Conservation (phyloP, 2,113 vertebrate genomes). For the Osmerus mordax region DNA sequence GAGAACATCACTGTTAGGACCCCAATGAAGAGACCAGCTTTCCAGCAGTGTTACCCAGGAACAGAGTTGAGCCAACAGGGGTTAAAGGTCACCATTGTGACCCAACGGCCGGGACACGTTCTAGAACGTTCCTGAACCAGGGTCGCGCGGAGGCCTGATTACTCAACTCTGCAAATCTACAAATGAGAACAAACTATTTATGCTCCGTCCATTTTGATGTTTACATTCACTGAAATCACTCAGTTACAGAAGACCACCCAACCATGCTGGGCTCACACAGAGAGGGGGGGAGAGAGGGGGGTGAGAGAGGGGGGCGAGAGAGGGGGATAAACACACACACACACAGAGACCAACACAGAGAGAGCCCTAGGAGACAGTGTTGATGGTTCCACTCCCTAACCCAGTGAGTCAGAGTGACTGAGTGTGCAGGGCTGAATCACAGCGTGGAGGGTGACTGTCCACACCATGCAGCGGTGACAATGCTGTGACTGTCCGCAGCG, state of each 20-base stretch:
- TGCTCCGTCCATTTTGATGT: slow-evolving; percentile 1
- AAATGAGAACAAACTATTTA: no score
- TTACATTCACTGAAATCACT: slow-evolving; percentile 33
- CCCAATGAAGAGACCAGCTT: slow-evolving; percentile 33
- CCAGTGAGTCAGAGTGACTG: slow-evolving; percentile 33
- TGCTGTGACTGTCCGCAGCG: no score
- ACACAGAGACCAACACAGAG: slow-evolving; percentile 10
- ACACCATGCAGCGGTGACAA: no score
- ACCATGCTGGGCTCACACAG: slow-evolving; percentile 46
- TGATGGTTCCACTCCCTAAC: slow-evolving; percentile 28
- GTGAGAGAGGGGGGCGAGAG: not conserved
- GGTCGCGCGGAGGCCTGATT: no score
- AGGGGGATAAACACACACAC: not conserved
- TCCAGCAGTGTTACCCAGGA: slow-evolving; percentile 7
- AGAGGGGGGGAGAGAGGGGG: not conserved
- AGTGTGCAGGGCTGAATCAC: slow-evolving; percentile 60
- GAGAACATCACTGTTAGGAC: slow-evolving; percentile 43
- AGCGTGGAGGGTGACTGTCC: slow-evolving; percentile 26
- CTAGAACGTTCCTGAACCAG: no score
- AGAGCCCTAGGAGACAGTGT: slow-evolving; percentile 5
- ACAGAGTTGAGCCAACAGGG: slow-evolving; percentile 2
- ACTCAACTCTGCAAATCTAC: no score
- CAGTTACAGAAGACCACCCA: slow-evolving; percentile 51
- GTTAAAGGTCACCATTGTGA: not conserved
- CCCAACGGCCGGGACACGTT: no score